Percentiles rank a stretch among this genome's conserved stretches.
phyloP scores from a whole-genome alignment of 2,888 invertebrate genomes.

The Tanytarsus gracilentus region DNA sequence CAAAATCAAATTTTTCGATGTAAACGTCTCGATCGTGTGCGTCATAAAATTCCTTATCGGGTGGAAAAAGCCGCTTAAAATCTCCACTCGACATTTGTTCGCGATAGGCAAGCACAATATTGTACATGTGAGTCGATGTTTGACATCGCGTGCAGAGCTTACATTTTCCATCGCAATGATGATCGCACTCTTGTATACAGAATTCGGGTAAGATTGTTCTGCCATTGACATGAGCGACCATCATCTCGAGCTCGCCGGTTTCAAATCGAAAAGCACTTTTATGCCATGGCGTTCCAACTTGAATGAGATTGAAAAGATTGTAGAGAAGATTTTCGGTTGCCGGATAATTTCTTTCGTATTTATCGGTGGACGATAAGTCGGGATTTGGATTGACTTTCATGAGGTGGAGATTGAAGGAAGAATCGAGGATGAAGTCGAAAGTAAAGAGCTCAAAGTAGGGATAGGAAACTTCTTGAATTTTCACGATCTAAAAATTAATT shows the following conservation, averaged over 20 bases:
- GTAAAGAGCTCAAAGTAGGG: background rate
- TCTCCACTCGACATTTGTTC: background rate
- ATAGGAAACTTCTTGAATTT: no score
- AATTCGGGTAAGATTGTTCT: background rate
- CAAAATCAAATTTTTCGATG: no score
- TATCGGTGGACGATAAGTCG: background rate
- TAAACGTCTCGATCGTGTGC: no score
- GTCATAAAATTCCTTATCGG: background rate
- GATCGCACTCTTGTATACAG: background rate
- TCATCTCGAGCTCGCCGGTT: background rate
- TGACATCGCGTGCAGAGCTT: background rate
- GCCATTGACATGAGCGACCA: background rate
- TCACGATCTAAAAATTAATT: no score
- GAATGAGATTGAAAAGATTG: background rate
- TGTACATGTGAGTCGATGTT: background rate
- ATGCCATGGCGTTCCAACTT: background rate
- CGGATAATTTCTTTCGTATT: background rate
- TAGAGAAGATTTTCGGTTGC: background rate
- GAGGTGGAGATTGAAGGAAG: background rate
- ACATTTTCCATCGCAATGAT: background rate
- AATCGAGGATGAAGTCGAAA: background rate
- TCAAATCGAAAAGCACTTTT: background rate
- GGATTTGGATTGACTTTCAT: conserved; percentile 4
- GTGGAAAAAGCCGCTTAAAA: background rate
- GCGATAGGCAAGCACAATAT: background rate